A percentile compares a stretch with the other conserved stretches of the same genome.
Evolutionary conservation across 2,113 vertebrate species (phyloP).

Genomic region (Macquaria australasica): DNA sequence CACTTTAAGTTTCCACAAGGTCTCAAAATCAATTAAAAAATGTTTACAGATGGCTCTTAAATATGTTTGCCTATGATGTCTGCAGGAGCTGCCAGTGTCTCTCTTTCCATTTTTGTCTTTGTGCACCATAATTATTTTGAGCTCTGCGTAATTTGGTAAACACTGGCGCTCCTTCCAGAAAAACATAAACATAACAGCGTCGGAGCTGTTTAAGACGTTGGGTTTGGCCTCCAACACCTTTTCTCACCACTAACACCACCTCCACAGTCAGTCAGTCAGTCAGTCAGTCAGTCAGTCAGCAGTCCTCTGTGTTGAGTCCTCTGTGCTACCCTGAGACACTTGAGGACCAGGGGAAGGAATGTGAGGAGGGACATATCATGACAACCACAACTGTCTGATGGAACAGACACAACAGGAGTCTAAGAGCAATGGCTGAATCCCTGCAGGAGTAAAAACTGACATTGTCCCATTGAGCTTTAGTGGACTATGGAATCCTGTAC

Average conservation of each 20-base stretch:
- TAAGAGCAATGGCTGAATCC: background rate
- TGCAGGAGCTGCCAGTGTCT: conserved; percentile 21
- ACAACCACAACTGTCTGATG: conserved; percentile 1
- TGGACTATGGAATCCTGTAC: background rate
- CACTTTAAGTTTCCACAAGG: background rate
- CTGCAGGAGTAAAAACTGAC: background rate
- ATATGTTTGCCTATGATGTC: conserved; percentile 40
- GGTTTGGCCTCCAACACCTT: conserved; percentile 72
- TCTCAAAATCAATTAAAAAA: conserved; percentile 32
- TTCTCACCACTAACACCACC: conserved; percentile 64
- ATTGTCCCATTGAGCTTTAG: background rate
- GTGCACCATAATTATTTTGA: conserved; percentile 69
- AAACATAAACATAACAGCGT: conserved; percentile 62
- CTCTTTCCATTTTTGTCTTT: conserved; percentile 55
- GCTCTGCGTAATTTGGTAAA: conserved; percentile 75
- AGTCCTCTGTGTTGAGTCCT: background rate
- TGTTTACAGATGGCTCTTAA: background rate
- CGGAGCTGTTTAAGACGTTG: conserved; percentile 52
- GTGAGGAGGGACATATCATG: background rate
- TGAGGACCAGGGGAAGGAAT: conserved; percentile 4
- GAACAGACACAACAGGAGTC: conserved; percentile 4
- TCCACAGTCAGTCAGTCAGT: conserved; percentile 31
- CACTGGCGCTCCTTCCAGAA: conserved; percentile 58
- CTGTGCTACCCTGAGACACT: conserved; percentile 27
- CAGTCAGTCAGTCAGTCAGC: too few species aligned